phyloP scores from a whole-genome alignment of 2,888 invertebrate species.

The Apocheima hispidaria region DNA sequence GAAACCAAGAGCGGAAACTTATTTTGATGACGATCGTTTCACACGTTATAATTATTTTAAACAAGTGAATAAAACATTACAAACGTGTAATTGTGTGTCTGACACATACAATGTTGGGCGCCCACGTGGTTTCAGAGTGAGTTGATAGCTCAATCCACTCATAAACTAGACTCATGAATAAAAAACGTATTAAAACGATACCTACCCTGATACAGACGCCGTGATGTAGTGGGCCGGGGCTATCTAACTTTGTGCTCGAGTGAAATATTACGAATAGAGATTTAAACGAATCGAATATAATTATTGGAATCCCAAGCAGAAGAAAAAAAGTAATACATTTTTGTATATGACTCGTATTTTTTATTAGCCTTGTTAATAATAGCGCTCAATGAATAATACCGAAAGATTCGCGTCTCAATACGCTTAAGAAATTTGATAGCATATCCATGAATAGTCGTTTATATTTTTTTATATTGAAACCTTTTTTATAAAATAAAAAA shows the following conservation, averaged over 20 bases:
- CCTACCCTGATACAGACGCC: constrained; percentile 30
- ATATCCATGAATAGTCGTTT: too few relatives aligned
- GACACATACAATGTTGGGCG: constrained; percentile 10
- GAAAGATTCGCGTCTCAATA: too few relatives aligned
- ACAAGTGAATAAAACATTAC: constrained; percentile 16
- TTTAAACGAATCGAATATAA: not conserved
- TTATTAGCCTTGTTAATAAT: not conserved
- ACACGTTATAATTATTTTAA: not conserved
- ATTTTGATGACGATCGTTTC: not conserved
- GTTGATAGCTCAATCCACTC: constrained; percentile 38
- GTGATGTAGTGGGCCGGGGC: constrained; percentile 18
- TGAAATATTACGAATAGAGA: constrained; percentile 18
- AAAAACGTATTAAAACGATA: constrained; percentile 41
- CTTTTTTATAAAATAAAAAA: too few relatives aligned
- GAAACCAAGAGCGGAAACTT: not conserved
- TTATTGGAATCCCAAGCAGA: not conserved
- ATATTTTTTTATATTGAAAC: too few relatives aligned
- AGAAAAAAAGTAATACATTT: constrained; percentile 1
- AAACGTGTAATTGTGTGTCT: constrained; percentile 22
- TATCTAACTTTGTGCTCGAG: constrained; percentile 8
- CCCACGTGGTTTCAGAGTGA: constrained; percentile 22
- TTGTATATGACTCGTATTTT: not conserved
- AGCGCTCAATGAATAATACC: too few relatives aligned
- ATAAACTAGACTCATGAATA: constrained; percentile 42
- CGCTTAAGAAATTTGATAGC: too few relatives aligned